Percentiles rank a stretch among this genome's conserved stretches.
These are phyloP conservation scores for Pleuronectes platessa DNA, from an alignment of 2,113 vertebrate species.

Conservation along the genomic window DNA sequence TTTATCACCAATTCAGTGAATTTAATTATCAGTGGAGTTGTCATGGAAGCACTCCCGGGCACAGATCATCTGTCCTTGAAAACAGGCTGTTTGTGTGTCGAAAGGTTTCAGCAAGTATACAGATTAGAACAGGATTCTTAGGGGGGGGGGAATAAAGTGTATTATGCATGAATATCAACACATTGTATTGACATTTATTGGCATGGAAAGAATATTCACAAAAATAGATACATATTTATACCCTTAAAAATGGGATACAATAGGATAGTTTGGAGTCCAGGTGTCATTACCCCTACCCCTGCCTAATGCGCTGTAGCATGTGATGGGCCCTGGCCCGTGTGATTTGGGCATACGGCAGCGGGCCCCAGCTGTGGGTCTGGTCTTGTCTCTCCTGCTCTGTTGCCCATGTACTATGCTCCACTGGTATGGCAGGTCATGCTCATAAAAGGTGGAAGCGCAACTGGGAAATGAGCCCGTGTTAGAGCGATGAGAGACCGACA, in stretches of 20 bases:
- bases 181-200: neutral
- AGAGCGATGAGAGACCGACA: conserved; percentile 22
- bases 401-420: conserved; percentile 60
- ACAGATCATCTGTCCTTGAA: conserved; percentile 60
- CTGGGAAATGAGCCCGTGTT: conserved; percentile 43
- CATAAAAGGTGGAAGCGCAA: conserved; percentile 38
- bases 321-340: conserved; percentile 19
- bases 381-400: conserved; percentile 46
- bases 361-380: conserved; percentile 65
- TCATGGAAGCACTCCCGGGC: conserved; percentile 55
- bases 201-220: neutral
- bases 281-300: neutral
- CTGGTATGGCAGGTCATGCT: conserved; percentile 59
- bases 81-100: conserved; percentile 17
- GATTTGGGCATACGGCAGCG: conserved; percentile 23
- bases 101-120: conserved; percentile 3
- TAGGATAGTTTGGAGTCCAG: neutral
- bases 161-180: neutral
- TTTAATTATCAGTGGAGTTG: conserved; percentile 60
- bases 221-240: neutral
- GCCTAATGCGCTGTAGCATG: conserved; percentile 24
- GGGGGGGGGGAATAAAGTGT: neutral
- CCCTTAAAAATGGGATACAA: neutral
- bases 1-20: conserved; percentile 48
- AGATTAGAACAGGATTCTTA: conserved; percentile 5